A percentile compares a stretch with the other conserved stretches of the same genome.
phyloP scores from a whole-genome alignment of 2,888 invertebrate species.

The Brachynemurus nebulosus region DNA sequence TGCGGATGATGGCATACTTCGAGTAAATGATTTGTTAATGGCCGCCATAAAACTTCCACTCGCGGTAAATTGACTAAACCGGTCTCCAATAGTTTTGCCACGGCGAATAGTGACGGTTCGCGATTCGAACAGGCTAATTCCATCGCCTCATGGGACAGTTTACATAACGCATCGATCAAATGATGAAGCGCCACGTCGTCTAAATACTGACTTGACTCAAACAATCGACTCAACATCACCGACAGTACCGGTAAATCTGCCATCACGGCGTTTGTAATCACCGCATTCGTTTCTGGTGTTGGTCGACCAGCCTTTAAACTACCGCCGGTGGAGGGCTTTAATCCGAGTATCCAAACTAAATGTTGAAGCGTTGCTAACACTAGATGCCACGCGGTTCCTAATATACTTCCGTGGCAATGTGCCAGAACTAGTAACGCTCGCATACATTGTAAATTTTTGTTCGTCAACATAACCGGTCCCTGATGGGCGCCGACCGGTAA shows the following conservation, averaged over 20 bases:
- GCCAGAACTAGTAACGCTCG: slow-evolving; percentile 78
- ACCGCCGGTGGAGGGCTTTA: slow-evolving; percentile 90
- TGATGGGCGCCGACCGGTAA: slow-evolving; percentile 68
- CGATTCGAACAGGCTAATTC: slow-evolving; percentile 90
- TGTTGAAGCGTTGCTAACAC: slow-evolving; percentile 89
- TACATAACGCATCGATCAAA: slow-evolving; percentile 90
- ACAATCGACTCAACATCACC: slow-evolving; percentile 80
- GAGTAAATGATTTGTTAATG: slow-evolving; percentile 87
- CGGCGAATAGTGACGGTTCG: slow-evolving; percentile 93
- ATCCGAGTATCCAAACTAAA: slow-evolving; percentile 87
- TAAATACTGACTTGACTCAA: slow-evolving; percentile 86
- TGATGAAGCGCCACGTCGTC: slow-evolving; percentile 93
- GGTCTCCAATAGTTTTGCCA: slow-evolving; percentile 96
- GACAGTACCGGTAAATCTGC: slow-evolving; percentile 85
- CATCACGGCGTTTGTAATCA: slow-evolving; percentile 92
- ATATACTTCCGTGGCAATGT: slow-evolving; percentile 79
- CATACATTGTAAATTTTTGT: slow-evolving; percentile 96
- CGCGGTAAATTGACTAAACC: slow-evolving; percentile 87
- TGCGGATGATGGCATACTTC: slow-evolving; percentile 95
- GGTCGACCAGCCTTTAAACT: slow-evolving; percentile 76
- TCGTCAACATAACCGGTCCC: slow-evolving; percentile 90
- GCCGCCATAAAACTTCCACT: slow-evolving; percentile 89
- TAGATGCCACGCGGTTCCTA: slow-evolving; percentile 91
- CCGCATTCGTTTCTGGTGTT: slow-evolving; percentile 66
- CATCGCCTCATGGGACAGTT: slow-evolving; percentile 93